These are phyloP conservation scores for Pomacea maculata DNA, from an alignment of 1,140 invertebrate species.

Conservation along the genomic window DNA sequence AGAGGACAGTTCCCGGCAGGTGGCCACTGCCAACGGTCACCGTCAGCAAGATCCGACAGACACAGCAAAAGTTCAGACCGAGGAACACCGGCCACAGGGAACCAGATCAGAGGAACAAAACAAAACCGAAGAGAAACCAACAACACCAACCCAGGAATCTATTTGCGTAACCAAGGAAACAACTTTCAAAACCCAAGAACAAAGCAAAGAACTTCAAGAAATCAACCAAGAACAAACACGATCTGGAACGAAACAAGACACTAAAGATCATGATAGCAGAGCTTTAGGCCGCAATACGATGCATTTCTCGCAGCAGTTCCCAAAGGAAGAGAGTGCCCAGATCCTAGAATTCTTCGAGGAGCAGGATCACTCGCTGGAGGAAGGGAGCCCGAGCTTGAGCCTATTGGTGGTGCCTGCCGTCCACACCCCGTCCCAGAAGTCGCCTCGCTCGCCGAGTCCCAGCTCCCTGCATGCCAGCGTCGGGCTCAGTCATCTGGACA, in stretches of 20 bases:
- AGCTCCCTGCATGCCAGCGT: slow-evolving; percentile 52
- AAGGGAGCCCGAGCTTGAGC: neutral
- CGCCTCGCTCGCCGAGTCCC: slow-evolving; percentile 51
- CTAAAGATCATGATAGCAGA: slow-evolving; percentile 14
- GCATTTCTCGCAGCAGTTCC: slow-evolving; percentile 31
- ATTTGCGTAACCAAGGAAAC: slow-evolving; percentile 4
- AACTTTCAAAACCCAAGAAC: slow-evolving; percentile 9
- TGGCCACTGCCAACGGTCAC: neutral
- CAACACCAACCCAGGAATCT: slow-evolving; percentile 6
- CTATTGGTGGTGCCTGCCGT: slow-evolving; percentile 21
- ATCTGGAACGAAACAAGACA: slow-evolving; percentile 24
- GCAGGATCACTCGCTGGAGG: slow-evolving; percentile 27
- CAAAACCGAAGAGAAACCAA: slow-evolving; percentile 4
- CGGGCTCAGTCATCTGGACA: slow-evolving; percentile 80
- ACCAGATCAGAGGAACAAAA: slow-evolving; percentile 8
- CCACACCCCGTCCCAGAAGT: slow-evolving; percentile 31
- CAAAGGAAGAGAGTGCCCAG: slow-evolving; percentile 37
- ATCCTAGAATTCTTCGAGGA: slow-evolving; percentile 59
- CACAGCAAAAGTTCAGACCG: neutral
- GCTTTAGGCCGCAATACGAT: slow-evolving; percentile 29
- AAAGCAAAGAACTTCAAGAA: slow-evolving; percentile 10
- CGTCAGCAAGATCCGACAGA: neutral
- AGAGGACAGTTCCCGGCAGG: slow-evolving; percentile 15
- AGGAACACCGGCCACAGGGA: slow-evolving; percentile 25
- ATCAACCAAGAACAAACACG: slow-evolving; percentile 21